Percentiles rank a stretch among this genome's conserved stretches.
phyloP scores from a whole-genome alignment of 2,113 vertebrate species.

The Xiphorhynchus elegans region DNA sequence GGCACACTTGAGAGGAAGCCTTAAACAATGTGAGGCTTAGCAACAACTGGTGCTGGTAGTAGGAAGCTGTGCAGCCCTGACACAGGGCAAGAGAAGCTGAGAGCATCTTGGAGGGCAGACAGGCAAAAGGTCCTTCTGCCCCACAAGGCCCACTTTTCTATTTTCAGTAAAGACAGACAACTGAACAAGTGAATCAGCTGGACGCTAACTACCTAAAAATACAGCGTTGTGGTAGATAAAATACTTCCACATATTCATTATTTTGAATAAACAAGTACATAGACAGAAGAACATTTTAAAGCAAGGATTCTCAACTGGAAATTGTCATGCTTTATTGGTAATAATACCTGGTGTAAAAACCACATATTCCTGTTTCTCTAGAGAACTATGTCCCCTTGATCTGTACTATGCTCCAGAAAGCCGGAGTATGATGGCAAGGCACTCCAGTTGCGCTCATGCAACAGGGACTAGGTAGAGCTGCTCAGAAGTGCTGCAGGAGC shows the following conservation, averaged over 20 bases:
- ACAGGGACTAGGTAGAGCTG: background rate
- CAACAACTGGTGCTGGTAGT: background rate
- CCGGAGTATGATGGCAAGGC: background rate
- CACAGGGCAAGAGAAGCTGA: background rate
- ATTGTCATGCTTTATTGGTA: background rate
- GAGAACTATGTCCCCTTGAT: background rate
- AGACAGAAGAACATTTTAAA: background rate
- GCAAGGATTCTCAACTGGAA: background rate
- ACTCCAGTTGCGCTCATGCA: background rate
- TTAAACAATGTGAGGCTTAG: background rate
- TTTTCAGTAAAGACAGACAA: background rate
- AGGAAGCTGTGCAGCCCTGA: background rate
- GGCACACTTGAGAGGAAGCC: background rate
- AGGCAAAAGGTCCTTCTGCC: background rate
- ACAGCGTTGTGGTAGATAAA: background rate
- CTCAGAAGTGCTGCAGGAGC: background rate
- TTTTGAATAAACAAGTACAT: background rate
- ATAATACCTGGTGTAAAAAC: background rate
- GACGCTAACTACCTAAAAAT: background rate
- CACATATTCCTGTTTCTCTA: background rate
- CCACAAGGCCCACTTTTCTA: background rate
- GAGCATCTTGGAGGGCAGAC: background rate
- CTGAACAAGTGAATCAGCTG: background rate
- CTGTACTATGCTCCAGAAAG: background rate
- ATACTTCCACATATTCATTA: background rate